Base-by-base conservation (phyloP, 2,113 vertebrate species). In the Physeter macrocephalus region DNA sequence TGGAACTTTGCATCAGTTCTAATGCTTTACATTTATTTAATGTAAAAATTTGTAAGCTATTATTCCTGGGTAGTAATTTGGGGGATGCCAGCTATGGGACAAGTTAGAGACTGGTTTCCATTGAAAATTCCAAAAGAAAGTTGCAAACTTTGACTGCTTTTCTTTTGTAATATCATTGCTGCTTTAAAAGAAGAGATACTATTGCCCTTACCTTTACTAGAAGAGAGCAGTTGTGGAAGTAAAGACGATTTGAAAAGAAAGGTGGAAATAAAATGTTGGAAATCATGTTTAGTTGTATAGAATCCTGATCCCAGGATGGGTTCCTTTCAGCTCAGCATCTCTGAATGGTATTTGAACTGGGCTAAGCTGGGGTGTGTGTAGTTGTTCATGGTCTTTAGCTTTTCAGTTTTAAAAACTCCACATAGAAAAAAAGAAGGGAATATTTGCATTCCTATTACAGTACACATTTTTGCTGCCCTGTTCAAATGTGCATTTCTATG, bases 11-110 rank as follows among this genome's bases (percentile, higher is more conserved):
- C 77, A 52, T 84, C 66, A 86, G 66, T 85, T 81, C 88, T 97
- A 93, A 97, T 96, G 95, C 66, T 94, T 90, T 95, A 88, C 43
- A 69, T 87, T 96, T 96, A 92, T 71, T 97, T 97, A 72, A 90
- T 61, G 84, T 88, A 94, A 95, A 96, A 86, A 80, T 92, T 62
- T 97, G 92, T 88, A 86, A 88, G 64, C 67, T 61, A 39, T 90
- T 96, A 86, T 96, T 96, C 34, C 80, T 21, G 54, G 64, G 81
- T 88, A 61, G 92, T 78, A 82, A 96, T 69, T 90, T 69, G 46
- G 75, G 12, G 71, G 43, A 74, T 74, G 43, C 57, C 72, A 85
- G 18, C n/a, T 66, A 36, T 49, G 31, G 92, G 57, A 64, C 83
- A 87, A 92, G 75, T 93, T 97, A 94, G 92, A 85, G 80, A 91